Conservation (phyloP, 2,888 invertebrate species). For the Drosophila percnosoma region DNA sequence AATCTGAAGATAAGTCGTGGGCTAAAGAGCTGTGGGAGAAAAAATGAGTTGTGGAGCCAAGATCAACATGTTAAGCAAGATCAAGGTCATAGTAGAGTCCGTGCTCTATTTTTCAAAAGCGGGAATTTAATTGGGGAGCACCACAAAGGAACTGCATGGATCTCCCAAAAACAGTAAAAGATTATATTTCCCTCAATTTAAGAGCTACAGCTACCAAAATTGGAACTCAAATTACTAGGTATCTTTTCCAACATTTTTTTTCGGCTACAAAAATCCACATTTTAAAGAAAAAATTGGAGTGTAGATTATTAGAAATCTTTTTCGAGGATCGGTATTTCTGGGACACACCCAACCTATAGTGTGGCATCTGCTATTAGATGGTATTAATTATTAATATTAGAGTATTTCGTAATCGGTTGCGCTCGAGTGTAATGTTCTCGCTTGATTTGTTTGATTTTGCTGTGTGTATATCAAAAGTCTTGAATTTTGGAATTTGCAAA, state of each 20-base stretch:
- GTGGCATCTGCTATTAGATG: background rate
- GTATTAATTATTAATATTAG: background rate
- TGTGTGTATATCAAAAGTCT: background rate
- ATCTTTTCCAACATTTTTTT: too few species aligned
- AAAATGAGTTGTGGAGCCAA: background rate
- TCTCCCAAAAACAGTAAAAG: background rate
- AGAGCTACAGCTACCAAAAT: background rate
- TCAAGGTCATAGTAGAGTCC: background rate
- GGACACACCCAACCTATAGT: too few species aligned
- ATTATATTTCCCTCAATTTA: background rate
- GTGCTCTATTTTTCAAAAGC: too few species aligned
- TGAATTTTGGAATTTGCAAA: background rate
- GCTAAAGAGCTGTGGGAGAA: background rate
- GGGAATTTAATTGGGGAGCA: background rate
- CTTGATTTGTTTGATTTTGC: background rate
- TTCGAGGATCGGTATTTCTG: too few species aligned
- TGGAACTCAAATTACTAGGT: too few species aligned
- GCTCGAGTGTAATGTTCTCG: background rate
- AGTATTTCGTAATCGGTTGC: background rate
- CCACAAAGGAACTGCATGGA: background rate
- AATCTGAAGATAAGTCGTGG: background rate
- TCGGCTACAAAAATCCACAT: too few species aligned
- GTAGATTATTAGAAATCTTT: background rate
- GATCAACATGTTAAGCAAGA: background rate
- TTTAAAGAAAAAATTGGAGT: too few species aligned